Conservation (phyloP, 2,888 invertebrate genomes). For the Antitype chi region DNA sequence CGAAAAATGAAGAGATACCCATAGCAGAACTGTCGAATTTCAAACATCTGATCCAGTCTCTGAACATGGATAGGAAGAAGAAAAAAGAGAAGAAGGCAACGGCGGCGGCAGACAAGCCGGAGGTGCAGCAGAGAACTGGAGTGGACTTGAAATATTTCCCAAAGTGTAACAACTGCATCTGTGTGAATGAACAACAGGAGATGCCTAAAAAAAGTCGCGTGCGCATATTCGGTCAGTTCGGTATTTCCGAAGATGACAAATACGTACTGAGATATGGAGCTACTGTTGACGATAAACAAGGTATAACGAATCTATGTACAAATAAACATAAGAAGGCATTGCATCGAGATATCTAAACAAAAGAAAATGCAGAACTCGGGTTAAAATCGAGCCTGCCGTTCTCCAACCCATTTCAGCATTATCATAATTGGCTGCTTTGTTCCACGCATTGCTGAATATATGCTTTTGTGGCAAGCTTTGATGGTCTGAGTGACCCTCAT, state of each 20-base stretch:
- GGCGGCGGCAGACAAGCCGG: neutral
- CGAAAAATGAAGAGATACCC: constrained; percentile 71
- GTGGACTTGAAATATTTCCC: constrained; percentile 6
- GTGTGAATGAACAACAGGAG: neutral
- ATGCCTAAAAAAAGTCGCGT: constrained; percentile 72
- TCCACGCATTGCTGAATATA: neutral
- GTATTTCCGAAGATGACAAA: constrained; percentile 78
- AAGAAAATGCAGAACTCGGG: too few relatives aligned
- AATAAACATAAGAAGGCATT: neutral
- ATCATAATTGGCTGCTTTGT: neutral
- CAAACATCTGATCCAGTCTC: constrained; percentile 72
- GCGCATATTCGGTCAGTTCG: constrained; percentile 80
- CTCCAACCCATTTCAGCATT: neutral
- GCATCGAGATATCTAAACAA: neutral
- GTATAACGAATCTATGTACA: constrained; percentile 62
- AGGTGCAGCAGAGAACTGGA: neutral
- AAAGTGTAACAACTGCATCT: constrained; percentile 17
- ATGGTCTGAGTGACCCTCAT: neutral
- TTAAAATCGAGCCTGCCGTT: neutral
- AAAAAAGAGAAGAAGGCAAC: constrained; percentile 68
- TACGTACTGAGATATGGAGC: constrained; percentile 83
- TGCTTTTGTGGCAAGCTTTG: neutral
- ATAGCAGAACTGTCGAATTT: constrained; percentile 67
- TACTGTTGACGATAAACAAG: constrained; percentile 78
- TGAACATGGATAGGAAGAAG: constrained; percentile 80